These are phyloP conservation scores for Anguilla megastoma DNA, from an alignment of 2,797 vertebrate genomes.

Conservation along the genomic window DNA sequence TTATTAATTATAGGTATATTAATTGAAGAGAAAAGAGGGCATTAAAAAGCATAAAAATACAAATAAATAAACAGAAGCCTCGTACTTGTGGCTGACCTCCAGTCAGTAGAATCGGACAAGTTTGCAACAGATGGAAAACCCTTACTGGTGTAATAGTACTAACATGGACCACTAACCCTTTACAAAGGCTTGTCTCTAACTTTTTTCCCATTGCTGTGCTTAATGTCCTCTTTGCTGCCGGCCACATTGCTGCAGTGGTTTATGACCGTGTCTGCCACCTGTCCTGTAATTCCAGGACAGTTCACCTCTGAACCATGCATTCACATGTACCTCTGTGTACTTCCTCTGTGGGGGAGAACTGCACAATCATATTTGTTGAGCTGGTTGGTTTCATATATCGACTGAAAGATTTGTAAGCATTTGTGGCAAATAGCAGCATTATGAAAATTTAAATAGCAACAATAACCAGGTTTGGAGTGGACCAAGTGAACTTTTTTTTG, in stretches of 20 bases:
- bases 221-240: conserved; percentile 70
- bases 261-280: conserved; percentile 72
- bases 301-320: conserved; percentile 39
- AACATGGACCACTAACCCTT: conserved; percentile 58
- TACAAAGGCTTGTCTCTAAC: conserved; percentile 67
- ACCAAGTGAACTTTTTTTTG: conserved; percentile 7
- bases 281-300: conserved; percentile 61
- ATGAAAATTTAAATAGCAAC: background rate
- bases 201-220: conserved; percentile 66
- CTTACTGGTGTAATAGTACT: conserved; percentile 59
- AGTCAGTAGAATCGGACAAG: background rate
- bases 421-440: background rate
- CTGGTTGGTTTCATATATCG: background rate
- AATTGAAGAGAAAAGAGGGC: no score
- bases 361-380: background rate
- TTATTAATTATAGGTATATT: no score
- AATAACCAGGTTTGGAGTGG: background rate
- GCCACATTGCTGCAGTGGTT: conserved; percentile 61
- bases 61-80: background rate
- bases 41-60: background rate
- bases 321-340: background rate
- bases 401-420: conserved; percentile 20
- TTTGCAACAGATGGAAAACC: conserved; percentile 40
- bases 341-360: conserved; percentile 3
- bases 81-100: background rate